A percentile compares a stretch with the other conserved stretches of the same genome.
Evolutionary conservation across 2,888 invertebrate genomes (phyloP).

Genomic region (Drosophila birchii): DNA sequence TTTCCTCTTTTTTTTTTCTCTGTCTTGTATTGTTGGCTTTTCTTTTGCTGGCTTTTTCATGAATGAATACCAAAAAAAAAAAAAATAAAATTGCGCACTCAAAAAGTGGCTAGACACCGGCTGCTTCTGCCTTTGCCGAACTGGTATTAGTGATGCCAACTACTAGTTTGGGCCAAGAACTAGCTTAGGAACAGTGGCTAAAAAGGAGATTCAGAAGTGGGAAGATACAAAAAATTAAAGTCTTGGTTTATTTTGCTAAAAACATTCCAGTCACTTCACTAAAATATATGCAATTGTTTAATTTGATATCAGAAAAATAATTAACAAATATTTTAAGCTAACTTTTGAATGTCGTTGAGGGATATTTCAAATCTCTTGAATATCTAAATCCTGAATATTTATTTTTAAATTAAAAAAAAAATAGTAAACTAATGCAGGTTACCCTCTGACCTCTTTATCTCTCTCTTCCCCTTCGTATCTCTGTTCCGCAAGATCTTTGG

Average conservation of each 20-base stretch:
- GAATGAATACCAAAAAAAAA: slow-evolving; percentile 68
- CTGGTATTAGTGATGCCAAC: slow-evolving; percentile 25
- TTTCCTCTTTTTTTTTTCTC: neutral
- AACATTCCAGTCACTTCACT: neutral
- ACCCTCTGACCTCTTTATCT: neutral
- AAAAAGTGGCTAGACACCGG: slow-evolving; percentile 24
- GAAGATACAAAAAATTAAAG: neutral
- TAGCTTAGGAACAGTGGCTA: neutral
- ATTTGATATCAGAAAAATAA: neutral
- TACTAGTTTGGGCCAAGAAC: slow-evolving; percentile 7
- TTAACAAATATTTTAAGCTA: neutral
- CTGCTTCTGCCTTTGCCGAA: slow-evolving; percentile 3
- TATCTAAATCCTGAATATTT: rapidly evolving
- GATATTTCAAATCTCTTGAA: neutral
- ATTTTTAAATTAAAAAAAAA: neutral
- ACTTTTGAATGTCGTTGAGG: neutral
- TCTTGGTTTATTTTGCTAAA: neutral
- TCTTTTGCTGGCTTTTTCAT: slow-evolving; percentile 58
- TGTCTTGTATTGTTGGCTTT: slow-evolving; percentile 14
- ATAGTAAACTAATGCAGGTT: neutral
- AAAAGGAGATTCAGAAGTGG: neutral
- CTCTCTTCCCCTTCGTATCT: neutral
- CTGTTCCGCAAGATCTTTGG: slow-evolving; percentile 1
- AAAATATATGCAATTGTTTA: neutral
- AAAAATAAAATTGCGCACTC: slow-evolving; percentile 62